These are phyloP conservation scores for Rhyacophila brunnea DNA, from an alignment of 1,140 invertebrate genomes.

Conservation along the genomic window DNA sequence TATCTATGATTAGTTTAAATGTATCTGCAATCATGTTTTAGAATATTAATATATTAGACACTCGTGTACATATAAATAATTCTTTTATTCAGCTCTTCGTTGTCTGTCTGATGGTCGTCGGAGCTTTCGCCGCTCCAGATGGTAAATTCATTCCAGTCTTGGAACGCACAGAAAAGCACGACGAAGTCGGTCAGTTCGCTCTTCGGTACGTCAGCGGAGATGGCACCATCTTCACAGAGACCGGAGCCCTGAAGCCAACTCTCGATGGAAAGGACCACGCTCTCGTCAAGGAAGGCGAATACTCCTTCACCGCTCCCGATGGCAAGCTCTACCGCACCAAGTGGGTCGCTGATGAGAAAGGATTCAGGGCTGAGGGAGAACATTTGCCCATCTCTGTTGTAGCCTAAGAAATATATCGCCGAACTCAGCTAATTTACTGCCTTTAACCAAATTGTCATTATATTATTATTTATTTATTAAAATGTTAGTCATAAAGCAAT, in stretches of 20 bases:
- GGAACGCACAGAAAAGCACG: slow-evolving; percentile 41
- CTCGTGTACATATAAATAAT: too few species aligned
- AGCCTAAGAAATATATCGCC: slow-evolving; percentile 5
- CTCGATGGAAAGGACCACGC: slow-evolving; percentile 39
- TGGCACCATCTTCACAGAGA: slow-evolving; percentile 42
- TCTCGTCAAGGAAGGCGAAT: slow-evolving; percentile 40
- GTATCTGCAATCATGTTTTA: too few species aligned
- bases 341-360: slow-evolving; percentile 44
- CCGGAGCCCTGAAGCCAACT: slow-evolving; percentile 41
- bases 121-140: slow-evolving; percentile 1
- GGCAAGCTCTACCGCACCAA: slow-evolving; percentile 43
- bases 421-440: too few species aligned
- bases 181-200: slow-evolving; percentile 46
- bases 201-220: slow-evolving; percentile 45
- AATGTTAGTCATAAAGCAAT: too few species aligned
- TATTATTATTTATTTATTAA: too few species aligned
- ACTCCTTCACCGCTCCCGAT: slow-evolving; percentile 41
- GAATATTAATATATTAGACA: too few species aligned
- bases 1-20: too few species aligned
- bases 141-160: slow-evolving; percentile 31
- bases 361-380: slow-evolving; percentile 41
- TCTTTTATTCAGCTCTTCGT: too few species aligned
- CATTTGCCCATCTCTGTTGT: slow-evolving; percentile 43
- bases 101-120: neutral
- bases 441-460: too few species aligned